Percentiles rank a stretch among this genome's conserved stretches.
Conservation (phyloP, 2,888 invertebrate species). For the Lycocerus yunnanus region DNA sequence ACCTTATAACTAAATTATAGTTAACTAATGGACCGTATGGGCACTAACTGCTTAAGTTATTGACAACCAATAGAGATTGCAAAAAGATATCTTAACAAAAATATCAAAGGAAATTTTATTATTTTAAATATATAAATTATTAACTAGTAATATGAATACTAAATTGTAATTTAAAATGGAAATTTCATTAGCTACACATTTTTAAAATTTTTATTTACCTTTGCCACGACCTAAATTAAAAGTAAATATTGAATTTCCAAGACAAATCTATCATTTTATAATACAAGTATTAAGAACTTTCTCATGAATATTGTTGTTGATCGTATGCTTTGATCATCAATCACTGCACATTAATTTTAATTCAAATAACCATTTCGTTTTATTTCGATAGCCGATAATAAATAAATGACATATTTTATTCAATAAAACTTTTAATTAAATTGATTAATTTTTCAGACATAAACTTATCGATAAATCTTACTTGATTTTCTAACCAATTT, state of each 20-base stretch:
- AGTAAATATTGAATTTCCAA: not conserved
- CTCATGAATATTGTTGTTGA: not conserved
- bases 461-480: not conserved
- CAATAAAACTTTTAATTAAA: not conserved
- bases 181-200: not conserved
- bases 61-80: not conserved
- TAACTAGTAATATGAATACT: too few relatives aligned
- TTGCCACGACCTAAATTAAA: not conserved
- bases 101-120: not conserved
- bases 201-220: not conserved
- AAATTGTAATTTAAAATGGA: not conserved
- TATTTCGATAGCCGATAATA: not conserved
- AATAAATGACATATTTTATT: not conserved
- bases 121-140: too few relatives aligned
- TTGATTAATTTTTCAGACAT: not conserved
- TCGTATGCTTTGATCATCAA: not conserved
- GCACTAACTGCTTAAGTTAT: not conserved
- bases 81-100: not conserved
- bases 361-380: not conserved
- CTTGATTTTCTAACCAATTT: not conserved
- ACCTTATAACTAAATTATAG: not conserved
- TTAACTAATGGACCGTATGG: not conserved
- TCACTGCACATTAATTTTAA: not conserved
- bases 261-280: not conserved
- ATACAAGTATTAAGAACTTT: not conserved